These are phyloP conservation scores for Diadema setosum DNA, from an alignment of 35 echinoderm and acorn worm genomes.

Conservation along the genomic window DNA sequence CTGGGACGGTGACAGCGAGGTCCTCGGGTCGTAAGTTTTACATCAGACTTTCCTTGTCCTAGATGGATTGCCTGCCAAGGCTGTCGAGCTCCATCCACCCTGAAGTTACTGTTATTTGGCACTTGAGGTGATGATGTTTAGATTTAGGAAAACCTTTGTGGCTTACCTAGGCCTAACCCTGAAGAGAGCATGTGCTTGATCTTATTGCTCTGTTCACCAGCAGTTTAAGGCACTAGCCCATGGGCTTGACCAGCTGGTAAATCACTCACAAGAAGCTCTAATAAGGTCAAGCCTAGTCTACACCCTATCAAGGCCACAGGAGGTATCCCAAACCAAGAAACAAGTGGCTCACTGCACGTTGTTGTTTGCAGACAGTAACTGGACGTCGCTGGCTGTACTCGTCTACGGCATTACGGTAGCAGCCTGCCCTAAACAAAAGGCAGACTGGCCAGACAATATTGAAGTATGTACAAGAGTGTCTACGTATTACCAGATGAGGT, in stretches of 20 bases:
- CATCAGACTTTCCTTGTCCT: constrained; percentile 43
- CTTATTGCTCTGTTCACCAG: neutral
- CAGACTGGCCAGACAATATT: no score
- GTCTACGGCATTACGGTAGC: neutral
- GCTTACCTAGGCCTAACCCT: neutral
- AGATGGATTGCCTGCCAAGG: neutral
- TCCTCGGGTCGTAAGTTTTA: constrained; percentile 51
- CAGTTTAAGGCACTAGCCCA: neutral
- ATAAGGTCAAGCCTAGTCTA: neutral
- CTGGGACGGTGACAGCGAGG: constrained; percentile 47
- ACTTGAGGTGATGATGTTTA: neutral
- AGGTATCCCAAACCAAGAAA: neutral
- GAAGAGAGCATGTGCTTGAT: neutral
- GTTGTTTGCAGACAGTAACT: neutral
- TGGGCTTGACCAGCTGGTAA: neutral
- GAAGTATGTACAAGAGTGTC: no score
- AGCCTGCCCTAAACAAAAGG: neutral
- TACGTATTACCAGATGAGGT: no score
- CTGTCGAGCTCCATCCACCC: constrained; percentile 15
- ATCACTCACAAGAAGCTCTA: neutral
- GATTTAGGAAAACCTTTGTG: neutral
- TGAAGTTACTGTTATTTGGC: neutral
- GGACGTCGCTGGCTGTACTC: neutral
- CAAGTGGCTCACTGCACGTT: neutral
- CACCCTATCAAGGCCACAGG: neutral